Evolutionary conservation across 2,113 vertebrate genomes (phyloP).

Genomic region (Pteruthius melanotis): DNA sequence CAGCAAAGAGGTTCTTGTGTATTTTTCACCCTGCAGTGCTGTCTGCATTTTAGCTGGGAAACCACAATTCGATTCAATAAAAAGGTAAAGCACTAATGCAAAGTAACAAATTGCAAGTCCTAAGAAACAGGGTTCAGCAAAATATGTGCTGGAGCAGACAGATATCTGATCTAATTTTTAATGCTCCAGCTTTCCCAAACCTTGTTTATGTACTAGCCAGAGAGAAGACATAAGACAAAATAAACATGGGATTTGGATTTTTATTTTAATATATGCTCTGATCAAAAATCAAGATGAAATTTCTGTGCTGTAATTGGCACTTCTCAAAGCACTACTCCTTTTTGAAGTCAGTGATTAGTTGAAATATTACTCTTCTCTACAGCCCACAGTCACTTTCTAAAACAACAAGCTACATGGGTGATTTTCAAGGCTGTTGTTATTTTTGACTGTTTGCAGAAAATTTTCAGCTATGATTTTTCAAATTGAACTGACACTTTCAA

Average conservation of each 20-base stretch:
- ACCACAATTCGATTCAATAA: not conserved
- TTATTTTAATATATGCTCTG: not conserved
- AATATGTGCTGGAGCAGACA: not conserved
- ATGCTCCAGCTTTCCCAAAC: not conserved
- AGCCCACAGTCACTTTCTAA: not conserved
- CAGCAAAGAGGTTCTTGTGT: not conserved
- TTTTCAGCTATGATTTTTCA: not conserved
- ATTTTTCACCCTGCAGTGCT: not conserved
- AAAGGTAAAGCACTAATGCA: not conserved
- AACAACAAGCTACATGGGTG: not conserved
- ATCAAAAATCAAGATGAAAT: not conserved
- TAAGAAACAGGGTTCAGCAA: not conserved
- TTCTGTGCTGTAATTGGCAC: not conserved
- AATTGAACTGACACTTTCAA: not conserved
- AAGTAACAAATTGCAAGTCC: not conserved
- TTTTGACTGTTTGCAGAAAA: not conserved
- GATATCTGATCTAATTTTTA: not conserved
- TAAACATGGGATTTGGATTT: not conserved
- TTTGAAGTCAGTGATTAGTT: not conserved
- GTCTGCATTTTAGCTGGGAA: not conserved
- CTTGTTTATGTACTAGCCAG: not conserved
- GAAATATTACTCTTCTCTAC: not conserved
- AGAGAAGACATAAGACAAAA: not conserved
- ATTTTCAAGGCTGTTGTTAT: not conserved
- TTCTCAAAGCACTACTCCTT: not conserved